A percentile compares a stretch with the other conserved stretches of the same genome.
Evolutionary conservation across 2,113 vertebrate species (phyloP).

Genomic region (Trochalopteron elliotii): DNA sequence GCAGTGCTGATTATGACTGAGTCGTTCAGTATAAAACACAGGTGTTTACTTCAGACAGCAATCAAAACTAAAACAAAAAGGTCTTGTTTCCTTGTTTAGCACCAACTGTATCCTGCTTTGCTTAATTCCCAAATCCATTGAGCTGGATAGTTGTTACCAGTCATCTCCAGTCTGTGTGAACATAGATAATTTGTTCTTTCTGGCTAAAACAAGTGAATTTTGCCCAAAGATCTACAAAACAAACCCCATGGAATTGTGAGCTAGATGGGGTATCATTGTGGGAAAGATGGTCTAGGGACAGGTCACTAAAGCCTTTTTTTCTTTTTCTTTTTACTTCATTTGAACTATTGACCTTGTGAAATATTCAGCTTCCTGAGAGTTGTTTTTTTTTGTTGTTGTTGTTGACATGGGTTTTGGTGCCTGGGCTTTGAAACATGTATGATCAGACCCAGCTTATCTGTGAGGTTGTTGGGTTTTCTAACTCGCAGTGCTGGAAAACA

Average conservation of each 20-base stretch:
- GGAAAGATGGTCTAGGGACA: not conserved
- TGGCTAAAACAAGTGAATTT: not conserved
- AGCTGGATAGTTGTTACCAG: not conserved
- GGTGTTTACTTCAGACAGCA: not conserved
- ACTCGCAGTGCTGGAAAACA: constrained; percentile 52
- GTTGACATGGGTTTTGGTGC: constrained; percentile 43
- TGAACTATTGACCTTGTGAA: constrained; percentile 67
- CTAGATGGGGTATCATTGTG: not conserved
- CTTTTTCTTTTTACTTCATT: not conserved
- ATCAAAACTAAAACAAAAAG: not conserved
- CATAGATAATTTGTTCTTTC: not conserved
- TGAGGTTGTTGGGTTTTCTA: constrained; percentile 52
- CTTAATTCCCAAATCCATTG: not conserved
- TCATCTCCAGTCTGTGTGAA: not conserved
- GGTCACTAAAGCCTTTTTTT: not conserved
- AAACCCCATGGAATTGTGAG: not conserved
- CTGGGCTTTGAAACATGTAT: constrained; percentile 62
- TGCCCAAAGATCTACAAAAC: not conserved
- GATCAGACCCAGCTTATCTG: constrained; percentile 51
- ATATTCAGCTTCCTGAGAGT: constrained; percentile 31
- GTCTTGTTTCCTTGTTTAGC: not conserved
- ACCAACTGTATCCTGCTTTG: not conserved
- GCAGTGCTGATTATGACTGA: not conserved
- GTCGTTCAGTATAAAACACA: not conserved
- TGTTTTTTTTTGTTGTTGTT: not conserved